phyloP scores from a whole-genome alignment of 2,113 vertebrate genomes.

The Panurus biarmicus region DNA sequence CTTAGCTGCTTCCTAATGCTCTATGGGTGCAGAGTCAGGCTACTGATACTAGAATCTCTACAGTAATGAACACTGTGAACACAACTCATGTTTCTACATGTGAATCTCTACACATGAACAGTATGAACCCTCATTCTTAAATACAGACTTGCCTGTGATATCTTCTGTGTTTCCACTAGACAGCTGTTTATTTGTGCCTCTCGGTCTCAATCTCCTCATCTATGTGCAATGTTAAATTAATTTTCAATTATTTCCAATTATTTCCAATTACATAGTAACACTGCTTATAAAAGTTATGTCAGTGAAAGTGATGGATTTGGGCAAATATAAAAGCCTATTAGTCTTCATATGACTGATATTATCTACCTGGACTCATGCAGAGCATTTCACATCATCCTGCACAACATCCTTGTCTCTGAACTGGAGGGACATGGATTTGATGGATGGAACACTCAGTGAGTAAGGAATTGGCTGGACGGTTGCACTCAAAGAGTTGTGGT shows the following conservation, averaged over 20 bases:
- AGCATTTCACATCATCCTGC: background rate
- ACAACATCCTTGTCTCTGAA: background rate
- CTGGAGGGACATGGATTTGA: background rate
- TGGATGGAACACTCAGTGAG: background rate
- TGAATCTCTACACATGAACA: no score
- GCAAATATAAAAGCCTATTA: conserved; percentile 32
- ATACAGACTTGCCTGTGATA: background rate
- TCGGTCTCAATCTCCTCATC: background rate
- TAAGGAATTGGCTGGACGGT: background rate
- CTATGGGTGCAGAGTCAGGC: background rate
- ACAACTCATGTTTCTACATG: background rate
- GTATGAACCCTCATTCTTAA: background rate
- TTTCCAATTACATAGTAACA: conserved; percentile 8
- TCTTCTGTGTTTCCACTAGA: background rate
- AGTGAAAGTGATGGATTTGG: conserved; percentile 31
- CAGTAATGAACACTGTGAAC: background rate
- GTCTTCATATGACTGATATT: background rate
- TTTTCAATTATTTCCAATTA: conserved; percentile 57
- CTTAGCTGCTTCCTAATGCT: background rate
- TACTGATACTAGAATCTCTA: background rate
- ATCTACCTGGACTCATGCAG: background rate
- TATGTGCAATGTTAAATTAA: conserved; percentile 28
- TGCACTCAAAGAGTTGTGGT: background rate
- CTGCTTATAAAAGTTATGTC: conserved; percentile 1
- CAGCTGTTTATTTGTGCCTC: background rate